phyloP scores from a whole-genome alignment of 2,888 invertebrate genomes.

The Crocallis elinguaria region DNA sequence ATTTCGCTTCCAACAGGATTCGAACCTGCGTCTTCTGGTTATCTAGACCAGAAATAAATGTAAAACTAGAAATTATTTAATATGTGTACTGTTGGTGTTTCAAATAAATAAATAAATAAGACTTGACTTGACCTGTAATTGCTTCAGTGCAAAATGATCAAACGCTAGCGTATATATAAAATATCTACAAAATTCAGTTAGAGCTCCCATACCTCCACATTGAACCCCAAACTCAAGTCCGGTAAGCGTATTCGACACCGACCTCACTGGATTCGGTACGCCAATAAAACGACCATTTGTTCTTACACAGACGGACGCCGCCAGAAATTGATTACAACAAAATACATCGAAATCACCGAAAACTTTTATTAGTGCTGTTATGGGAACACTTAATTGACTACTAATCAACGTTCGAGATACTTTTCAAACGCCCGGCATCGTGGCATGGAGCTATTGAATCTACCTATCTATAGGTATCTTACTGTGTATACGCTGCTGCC shows the following conservation, averaged over 20 bases:
- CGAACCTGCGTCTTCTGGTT: too few species aligned
- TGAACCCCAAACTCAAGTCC: constrained; percentile 51
- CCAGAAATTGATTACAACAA: constrained; percentile 82
- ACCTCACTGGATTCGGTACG: constrained; percentile 81
- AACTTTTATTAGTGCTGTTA: constrained; percentile 81
- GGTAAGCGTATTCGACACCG: constrained; percentile 62
- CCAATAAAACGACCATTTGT: constrained; percentile 79
- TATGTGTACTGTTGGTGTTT: too few species aligned
- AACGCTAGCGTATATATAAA: too few species aligned
- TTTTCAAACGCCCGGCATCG: constrained; percentile 22
- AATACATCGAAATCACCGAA: constrained; percentile 80
- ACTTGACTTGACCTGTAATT: too few species aligned
- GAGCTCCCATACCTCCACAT: constrained; percentile 4
- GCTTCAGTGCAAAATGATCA: too few species aligned
- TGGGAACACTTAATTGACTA: constrained; percentile 80
- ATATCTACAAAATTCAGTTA: neutral
- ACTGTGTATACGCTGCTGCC: too few species aligned
- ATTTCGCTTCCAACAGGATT: too few species aligned
- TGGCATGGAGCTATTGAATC: neutral
- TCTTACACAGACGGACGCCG: constrained; percentile 80
- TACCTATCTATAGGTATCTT: too few species aligned
- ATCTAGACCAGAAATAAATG: too few species aligned
- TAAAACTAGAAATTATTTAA: too few species aligned
- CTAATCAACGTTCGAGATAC: constrained; percentile 59
- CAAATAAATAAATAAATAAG: too few species aligned